Evolutionary conservation across 2,888 invertebrate genomes (phyloP).

Genomic region (Lasioglossum vierecki): DNA sequence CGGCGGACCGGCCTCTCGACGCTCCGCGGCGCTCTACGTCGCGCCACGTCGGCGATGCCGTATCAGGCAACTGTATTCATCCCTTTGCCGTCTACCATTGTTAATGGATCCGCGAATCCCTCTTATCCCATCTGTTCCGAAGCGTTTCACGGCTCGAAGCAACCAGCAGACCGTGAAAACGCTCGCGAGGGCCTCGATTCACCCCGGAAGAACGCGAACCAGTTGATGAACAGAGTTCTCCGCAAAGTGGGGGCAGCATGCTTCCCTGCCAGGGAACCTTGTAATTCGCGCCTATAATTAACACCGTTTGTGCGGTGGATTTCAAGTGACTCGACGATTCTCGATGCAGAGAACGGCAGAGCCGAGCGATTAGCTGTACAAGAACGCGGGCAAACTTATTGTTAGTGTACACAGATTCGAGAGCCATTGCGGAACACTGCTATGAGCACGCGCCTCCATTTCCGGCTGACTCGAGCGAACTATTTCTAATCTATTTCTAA

Average conservation of each 20-base stretch:
- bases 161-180: slow-evolving; percentile 6
- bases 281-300: slow-evolving; percentile 1
- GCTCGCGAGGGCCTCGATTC: not conserved
- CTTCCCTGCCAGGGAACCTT: not conserved
- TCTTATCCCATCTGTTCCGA: slow-evolving; percentile 3
- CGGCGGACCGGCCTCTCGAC: not conserved
- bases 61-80: not conserved
- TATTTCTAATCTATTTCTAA: too few species aligned
- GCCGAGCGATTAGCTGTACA: not conserved
- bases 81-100: not conserved
- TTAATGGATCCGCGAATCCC: slow-evolving; percentile 3
- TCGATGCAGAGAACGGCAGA: not conserved
- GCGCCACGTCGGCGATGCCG: not conserved
- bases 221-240: not conserved
- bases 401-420: not conserved
- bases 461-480: too few species aligned
- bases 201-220: not conserved
- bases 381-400: not conserved
- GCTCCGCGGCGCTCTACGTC: too few species aligned
- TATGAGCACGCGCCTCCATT: too few species aligned
- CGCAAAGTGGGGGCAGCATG: not conserved
- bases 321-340: not conserved
- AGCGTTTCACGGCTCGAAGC: not conserved
- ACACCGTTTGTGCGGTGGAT: not conserved
- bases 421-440: too few species aligned